Evolutionary conservation across 2,797 vertebrate genomes (phyloP).

Genomic region (Vultur gryphus): DNA sequence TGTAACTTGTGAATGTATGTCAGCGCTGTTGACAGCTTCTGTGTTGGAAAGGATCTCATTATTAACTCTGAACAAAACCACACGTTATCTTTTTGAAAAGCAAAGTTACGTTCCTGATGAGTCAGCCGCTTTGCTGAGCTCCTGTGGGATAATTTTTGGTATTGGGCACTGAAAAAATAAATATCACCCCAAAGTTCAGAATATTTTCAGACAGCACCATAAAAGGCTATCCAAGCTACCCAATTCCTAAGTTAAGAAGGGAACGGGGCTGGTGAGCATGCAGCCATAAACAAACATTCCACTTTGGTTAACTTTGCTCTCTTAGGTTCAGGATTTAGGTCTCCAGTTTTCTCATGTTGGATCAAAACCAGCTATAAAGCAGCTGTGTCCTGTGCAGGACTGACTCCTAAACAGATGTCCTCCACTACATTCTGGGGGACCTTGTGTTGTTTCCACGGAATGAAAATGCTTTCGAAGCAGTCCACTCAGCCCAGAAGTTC

Average conservation of each 20-base stretch:
- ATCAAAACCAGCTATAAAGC: background rate
- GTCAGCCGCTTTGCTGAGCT: background rate
- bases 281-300: slow-evolving; percentile 56
- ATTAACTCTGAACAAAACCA: slow-evolving; percentile 48
- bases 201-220: slow-evolving; percentile 59
- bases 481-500: background rate
- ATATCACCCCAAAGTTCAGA: slow-evolving; percentile 55
- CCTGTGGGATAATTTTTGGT: slow-evolving; percentile 57
- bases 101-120: slow-evolving; percentile 1
- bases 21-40: slow-evolving; percentile 45
- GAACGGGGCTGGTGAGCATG: background rate
- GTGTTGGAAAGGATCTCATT: slow-evolving; percentile 32
- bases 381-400: background rate
- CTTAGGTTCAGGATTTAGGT: background rate
- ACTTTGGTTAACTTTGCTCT: slow-evolving; percentile 23
- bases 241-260: slow-evolving; percentile 38
- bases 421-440: background rate
- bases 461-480: background rate
- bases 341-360: background rate
- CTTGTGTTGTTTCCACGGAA: background rate
- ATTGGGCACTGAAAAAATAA: slow-evolving; percentile 20
- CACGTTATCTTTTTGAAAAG: slow-evolving; percentile 17
- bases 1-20: background rate
- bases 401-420: background rate
- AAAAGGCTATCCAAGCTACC: slow-evolving; percentile 53